Evolutionary conservation across 2,113 vertebrate genomes (phyloP).

Genomic region (Oryzias javanicus): DNA sequence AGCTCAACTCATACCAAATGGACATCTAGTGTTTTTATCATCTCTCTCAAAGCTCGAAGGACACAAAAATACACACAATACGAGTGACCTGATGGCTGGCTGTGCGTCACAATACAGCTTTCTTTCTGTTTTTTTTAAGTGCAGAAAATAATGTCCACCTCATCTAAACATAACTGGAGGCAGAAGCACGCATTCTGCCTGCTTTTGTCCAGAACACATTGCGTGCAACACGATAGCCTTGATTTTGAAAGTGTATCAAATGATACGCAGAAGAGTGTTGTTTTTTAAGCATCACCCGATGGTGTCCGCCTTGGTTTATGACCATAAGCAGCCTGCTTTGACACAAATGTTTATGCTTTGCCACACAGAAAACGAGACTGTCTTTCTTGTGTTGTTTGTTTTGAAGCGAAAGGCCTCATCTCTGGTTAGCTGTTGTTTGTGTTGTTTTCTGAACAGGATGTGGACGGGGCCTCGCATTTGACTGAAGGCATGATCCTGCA

Average conservation of each 20-base stretch:
- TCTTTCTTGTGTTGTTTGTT: conserved; percentile 20
- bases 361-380: conserved; percentile 9
- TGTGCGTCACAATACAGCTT: conserved; percentile 19
- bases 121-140: conserved; percentile 6
- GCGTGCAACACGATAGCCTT: conserved; percentile 27
- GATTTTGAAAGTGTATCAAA: conserved; percentile 11
- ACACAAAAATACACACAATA: conserved; percentile 49
- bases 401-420: conserved; percentile 26
- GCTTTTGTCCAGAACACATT: conserved; percentile 6
- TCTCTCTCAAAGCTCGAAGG: conserved; percentile 42
- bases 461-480: background rate
- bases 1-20: conserved; percentile 29
- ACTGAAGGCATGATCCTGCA: background rate
- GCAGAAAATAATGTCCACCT: conserved; percentile 10
- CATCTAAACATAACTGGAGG: conserved; percentile 11
- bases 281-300: conserved; percentile 7
- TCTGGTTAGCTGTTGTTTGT: conserved; percentile 27
- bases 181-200: conserved; percentile 1
- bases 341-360: background rate
- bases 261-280: conserved; percentile 17
- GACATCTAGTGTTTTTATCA: conserved; percentile 53
- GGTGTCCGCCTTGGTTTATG: conserved; percentile 11
- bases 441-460: conserved; percentile 25
- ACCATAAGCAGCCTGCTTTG: conserved; percentile 25
- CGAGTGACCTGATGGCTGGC: conserved; percentile 30